Evolutionary conservation across 2,888 invertebrate species (phyloP).

Genomic region (Drosophila engyochracea): DNA sequence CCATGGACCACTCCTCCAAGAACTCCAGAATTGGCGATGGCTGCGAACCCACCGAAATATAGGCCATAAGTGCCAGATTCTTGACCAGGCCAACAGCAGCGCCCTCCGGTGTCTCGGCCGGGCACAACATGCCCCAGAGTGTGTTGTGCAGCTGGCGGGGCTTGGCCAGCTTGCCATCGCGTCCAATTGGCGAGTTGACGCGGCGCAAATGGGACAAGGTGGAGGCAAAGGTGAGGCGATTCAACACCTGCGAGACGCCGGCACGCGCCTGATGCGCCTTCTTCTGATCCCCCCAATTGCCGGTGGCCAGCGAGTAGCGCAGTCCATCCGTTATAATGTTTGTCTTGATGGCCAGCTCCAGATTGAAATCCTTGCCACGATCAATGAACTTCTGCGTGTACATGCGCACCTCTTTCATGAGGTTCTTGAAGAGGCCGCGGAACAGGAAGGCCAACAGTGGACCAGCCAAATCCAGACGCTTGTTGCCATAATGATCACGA

Average conservation of each 20-base stretch:
- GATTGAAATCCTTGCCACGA: conserved; percentile 98
- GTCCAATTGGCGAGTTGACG: conserved; percentile 99
- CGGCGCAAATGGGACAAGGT: conserved; percentile 98
- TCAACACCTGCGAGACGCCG: conserved; percentile 93
- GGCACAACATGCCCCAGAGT: conserved; percentile 99
- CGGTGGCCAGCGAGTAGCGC: conserved; percentile 98
- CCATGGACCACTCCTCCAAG: conserved; percentile 99
- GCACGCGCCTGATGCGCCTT: conserved; percentile 96
- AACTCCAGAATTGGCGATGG: conserved; percentile 99
- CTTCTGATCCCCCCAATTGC: conserved; percentile 99
- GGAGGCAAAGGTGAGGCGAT: conserved; percentile 98
- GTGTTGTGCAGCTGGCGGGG: conserved; percentile 99
- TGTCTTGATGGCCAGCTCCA: conserved; percentile 95
- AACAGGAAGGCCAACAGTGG: conserved; percentile 98
- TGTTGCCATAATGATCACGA: conserved; percentile 99
- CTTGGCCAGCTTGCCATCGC: conserved; percentile 99
- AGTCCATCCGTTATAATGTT: conserved; percentile 99
- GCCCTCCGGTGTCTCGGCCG: conserved; percentile 99
- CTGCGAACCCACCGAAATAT: conserved; percentile 99
- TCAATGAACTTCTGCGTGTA: conserved; percentile 99
- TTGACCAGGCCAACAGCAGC: conserved; percentile 98
- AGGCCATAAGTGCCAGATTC: conserved; percentile 99
- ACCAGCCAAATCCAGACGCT: conserved; percentile 98
- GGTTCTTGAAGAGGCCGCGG: conserved; percentile 97
- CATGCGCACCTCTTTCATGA: conserved; percentile 98